phyloP scores from a whole-genome alignment of 2,113 vertebrate species.

The Pithys albifrons region DNA sequence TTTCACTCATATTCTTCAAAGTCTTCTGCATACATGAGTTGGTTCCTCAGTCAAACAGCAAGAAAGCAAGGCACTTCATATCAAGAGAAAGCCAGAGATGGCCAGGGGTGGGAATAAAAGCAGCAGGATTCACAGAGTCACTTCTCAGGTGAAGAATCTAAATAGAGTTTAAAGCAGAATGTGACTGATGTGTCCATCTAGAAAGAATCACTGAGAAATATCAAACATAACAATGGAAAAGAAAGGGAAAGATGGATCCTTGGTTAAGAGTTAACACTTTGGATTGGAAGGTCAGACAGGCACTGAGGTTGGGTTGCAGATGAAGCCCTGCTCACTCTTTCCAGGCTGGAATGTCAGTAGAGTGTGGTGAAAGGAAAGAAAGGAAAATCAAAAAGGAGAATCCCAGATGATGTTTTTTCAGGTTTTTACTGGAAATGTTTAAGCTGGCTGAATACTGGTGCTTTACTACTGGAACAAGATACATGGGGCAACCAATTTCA shows the following conservation, averaged over 20 bases:
- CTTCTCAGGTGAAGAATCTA: background rate
- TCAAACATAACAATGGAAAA: background rate
- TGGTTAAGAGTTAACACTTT: background rate
- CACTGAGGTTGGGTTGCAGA: background rate
- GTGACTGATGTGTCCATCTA: background rate
- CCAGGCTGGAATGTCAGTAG: background rate
- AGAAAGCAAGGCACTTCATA: background rate
- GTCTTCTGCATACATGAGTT: background rate
- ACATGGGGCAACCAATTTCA: background rate
- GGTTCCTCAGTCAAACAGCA: background rate
- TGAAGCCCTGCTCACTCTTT: background rate
- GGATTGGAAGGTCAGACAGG: background rate
- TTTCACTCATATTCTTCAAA: background rate
- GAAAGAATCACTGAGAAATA: background rate
- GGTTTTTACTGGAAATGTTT: slow-evolving; percentile 1
- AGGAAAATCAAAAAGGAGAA: slow-evolving; percentile 15
- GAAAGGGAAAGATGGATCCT: background rate
- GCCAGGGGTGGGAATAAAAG: background rate
- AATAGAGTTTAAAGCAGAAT: background rate
- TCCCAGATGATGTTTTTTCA: slow-evolving; percentile 12
- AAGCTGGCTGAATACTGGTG: background rate
- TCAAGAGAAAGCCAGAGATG: background rate
- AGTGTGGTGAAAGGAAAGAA: background rate
- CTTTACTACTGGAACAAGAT: background rate
- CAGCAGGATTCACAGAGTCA: background rate